Evolutionary conservation across 2,888 invertebrate species (phyloP).

Genomic region (Ectemnius cavifrons): DNA sequence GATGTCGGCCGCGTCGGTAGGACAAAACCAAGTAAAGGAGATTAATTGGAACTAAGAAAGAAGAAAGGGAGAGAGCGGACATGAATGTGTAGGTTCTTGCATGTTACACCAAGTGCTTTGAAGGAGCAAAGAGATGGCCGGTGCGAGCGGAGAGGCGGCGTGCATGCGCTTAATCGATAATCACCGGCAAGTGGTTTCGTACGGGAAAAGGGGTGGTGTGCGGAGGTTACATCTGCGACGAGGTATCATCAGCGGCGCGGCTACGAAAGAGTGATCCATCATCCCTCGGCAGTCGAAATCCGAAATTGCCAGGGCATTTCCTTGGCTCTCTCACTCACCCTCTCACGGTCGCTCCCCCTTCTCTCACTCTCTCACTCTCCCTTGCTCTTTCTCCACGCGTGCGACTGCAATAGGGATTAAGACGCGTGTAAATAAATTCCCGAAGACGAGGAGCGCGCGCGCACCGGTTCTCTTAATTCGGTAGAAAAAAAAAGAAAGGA

Average conservation of each 20-base stretch:
- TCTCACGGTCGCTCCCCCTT: too few species aligned
- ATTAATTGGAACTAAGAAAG: slow-evolving; percentile 13
- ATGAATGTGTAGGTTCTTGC: slow-evolving; percentile 7
- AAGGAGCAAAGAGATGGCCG: slow-evolving; percentile 33
- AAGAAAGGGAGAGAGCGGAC: not conserved
- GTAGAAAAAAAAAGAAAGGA: not conserved
- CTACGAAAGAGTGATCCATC: slow-evolving; percentile 77
- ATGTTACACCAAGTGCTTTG: not conserved
- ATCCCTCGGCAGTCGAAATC: slow-evolving; percentile 74
- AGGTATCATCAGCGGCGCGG: slow-evolving; percentile 72
- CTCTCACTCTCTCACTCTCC: too few species aligned
- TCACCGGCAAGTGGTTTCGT: slow-evolving; percentile 73
- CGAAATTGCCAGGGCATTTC: slow-evolving; percentile 61
- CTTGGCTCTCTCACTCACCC: slow-evolving; percentile 25
- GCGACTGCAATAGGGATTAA: slow-evolving; percentile 73
- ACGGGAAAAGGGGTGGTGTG: slow-evolving; percentile 63
- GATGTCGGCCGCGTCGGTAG: slow-evolving; percentile 40
- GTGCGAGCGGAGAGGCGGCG: slow-evolving; percentile 41
- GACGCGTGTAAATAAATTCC: slow-evolving; percentile 61
- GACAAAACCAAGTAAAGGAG: slow-evolving; percentile 31
- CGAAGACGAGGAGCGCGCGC: slow-evolving; percentile 8
- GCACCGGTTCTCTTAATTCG: not conserved
- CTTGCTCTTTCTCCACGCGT: slow-evolving; percentile 54
- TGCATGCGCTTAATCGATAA: slow-evolving; percentile 75
- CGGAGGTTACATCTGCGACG: slow-evolving; percentile 74